Evolutionary conservation across 2,797 vertebrate species (phyloP).

Genomic region (Perodicticus potto): DNA sequence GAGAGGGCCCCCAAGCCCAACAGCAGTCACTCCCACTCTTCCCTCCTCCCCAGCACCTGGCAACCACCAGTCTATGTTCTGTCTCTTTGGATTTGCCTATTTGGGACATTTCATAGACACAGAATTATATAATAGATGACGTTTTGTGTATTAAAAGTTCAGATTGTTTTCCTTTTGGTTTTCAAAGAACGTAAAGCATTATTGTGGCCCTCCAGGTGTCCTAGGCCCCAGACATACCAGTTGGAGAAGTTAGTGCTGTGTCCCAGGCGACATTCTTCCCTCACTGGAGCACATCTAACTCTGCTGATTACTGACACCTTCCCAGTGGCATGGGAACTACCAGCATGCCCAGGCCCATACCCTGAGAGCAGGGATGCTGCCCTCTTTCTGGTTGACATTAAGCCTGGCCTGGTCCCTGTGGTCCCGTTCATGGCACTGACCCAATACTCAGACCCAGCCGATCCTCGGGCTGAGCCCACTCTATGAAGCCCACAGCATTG

Average conservation of each 20-base stretch:
- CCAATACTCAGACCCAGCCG: constrained; percentile 47
- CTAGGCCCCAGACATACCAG: background rate
- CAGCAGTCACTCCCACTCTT: background rate
- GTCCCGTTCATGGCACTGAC: background rate
- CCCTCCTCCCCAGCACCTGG: background rate
- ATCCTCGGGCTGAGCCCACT: constrained; percentile 39
- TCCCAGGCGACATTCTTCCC: background rate
- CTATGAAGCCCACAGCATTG: constrained; percentile 51
- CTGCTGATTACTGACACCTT: constrained; percentile 6
- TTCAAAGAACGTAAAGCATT: constrained; percentile 27
- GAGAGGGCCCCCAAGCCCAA: background rate
- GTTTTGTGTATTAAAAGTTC: constrained; percentile 17
- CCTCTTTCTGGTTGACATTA: background rate
- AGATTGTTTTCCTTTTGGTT: background rate
- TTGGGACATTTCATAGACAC: constrained; percentile 28
- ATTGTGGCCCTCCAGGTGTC: background rate
- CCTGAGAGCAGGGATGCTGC: background rate
- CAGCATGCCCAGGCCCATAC: background rate
- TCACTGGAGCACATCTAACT: background rate
- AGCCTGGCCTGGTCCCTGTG: background rate
- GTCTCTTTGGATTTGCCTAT: background rate
- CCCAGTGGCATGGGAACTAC: background rate
- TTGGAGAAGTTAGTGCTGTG: background rate
- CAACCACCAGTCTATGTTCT: background rate
- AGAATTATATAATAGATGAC: background rate